A percentile compares a stretch with the other conserved stretches of the same genome.
Evolutionary conservation across 2,888 invertebrate genomes (phyloP).

Genomic region (Rhopalosiphum nymphaeae): DNA sequence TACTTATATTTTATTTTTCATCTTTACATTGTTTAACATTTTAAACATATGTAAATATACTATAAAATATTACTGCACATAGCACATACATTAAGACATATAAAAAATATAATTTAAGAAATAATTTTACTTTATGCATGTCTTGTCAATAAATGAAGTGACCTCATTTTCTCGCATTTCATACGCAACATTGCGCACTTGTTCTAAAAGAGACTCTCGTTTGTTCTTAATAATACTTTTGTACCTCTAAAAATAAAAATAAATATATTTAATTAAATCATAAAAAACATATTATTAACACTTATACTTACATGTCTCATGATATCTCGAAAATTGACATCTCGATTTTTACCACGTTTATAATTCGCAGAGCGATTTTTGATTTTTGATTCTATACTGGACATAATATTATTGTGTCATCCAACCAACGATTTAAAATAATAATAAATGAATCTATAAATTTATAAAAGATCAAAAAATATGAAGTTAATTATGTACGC

Average conservation of each 20-base stretch:
- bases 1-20: no score
- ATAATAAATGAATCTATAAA: not conserved
- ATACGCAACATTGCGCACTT: slow-evolving; percentile 46
- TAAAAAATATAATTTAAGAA: not conserved
- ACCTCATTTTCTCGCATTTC: slow-evolving; percentile 59
- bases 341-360: slow-evolving; percentile 45
- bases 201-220: slow-evolving; percentile 56
- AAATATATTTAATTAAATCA: not conserved
- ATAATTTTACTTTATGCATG: slow-evolving; percentile 48
- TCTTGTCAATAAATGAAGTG: slow-evolving; percentile 55
- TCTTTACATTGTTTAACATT: not conserved
- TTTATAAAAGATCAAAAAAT: not conserved
- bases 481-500: not conserved
- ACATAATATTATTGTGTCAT: slow-evolving; percentile 34
- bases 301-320: slow-evolving; percentile 40
- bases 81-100: not conserved
- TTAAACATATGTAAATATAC: not conserved
- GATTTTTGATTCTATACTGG: slow-evolving; percentile 9
- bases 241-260: slow-evolving; percentile 42
- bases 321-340: slow-evolving; percentile 43
- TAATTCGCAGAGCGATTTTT: slow-evolving; percentile 39
- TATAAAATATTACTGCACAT: not conserved
- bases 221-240: slow-evolving; percentile 46
- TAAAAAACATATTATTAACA: not conserved
- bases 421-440: not conserved